A percentile compares a stretch with the other conserved stretches of the same genome.
Conservation (phyloP, 2,113 vertebrate genomes). For the Anarrhichthys ocellatus region DNA sequence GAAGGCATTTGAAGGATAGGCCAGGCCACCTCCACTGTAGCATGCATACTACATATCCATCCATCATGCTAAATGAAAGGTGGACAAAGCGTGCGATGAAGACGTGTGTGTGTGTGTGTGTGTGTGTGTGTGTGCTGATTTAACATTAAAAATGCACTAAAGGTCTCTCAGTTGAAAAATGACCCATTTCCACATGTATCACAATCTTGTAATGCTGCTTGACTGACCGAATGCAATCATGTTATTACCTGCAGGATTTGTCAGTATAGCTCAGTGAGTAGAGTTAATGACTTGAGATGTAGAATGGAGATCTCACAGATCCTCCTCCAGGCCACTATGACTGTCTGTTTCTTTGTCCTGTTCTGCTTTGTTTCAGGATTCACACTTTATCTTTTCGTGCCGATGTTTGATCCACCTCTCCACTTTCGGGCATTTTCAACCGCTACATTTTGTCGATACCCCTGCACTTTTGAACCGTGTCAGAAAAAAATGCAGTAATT, state of each 20-base stretch:
- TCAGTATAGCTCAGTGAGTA: conserved; percentile 43
- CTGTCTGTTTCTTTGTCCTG: conserved; percentile 7
- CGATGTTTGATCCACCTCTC: background rate
- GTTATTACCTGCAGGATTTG: conserved; percentile 63
- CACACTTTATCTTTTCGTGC: conserved; percentile 5
- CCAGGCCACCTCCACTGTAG: background rate
- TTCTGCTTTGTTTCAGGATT: conserved; percentile 26
- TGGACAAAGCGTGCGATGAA: conserved; percentile 41
- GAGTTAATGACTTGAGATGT: conserved; percentile 58
- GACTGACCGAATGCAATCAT: conserved; percentile 49
- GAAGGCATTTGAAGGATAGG: background rate
- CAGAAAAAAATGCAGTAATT: conserved; percentile 33
- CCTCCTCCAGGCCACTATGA: background rate
- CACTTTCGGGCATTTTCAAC: conserved; percentile 1
- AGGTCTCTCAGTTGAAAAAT: conserved; percentile 66
- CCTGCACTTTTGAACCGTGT: conserved; percentile 12
- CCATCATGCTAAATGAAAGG: conserved; percentile 50
- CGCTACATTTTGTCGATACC: background rate
- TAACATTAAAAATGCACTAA: conserved; percentile 53
- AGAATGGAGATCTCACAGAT: conserved; percentile 10
- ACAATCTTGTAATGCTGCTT: conserved; percentile 48
- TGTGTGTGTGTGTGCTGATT: conserved; percentile 15
- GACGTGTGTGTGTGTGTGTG: background rate
- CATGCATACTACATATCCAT: conserved; percentile 43
- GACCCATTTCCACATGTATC: conserved; percentile 59